Base-by-base conservation (phyloP, 2,888 invertebrate species). In the Limnephilus marmoratus region DNA sequence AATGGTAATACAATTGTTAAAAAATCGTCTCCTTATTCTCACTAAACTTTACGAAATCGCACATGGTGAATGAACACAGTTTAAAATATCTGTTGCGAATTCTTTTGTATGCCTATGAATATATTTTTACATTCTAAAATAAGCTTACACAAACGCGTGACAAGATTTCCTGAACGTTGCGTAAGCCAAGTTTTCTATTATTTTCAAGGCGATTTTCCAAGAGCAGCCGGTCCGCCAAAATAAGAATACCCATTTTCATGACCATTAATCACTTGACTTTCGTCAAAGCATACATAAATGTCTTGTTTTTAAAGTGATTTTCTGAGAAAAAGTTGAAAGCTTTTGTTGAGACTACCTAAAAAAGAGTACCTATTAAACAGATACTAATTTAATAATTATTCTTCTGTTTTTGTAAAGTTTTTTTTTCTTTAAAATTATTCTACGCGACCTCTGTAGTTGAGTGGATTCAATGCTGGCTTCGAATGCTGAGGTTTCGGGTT, bases 71-170 rank as follows among this genome's bases (percentile, higher is more conserved):
- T 68, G 68, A 68, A 68, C 24, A 18, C 24, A 24, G 53, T 24
- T 68, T n/a, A n/a, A 24, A 9, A 24, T 24, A 24, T 24, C n/a
- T n/a, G 68, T 68, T 7, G 9, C 68, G 68, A 68, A 68, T 68
- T 68, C 68, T 68, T 68, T 68, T 68, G 68, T 68, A 68, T 68
- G 68, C 68, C 68, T 68, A 68, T 2, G 68, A 68, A 68, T 68
- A 24, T 68, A 68, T 68, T 68, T 68, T 68, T 68, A 24, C 24
- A 24, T 68, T 86, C 86, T 86, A 86, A n/a, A 86, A 49, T 53
- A 88, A 88, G 88, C 88, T 24, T 11, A 31, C 85, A 53, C 34
- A 88, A 88, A 88, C 53, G 53, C 88, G 68, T 88, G 88, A 88
- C 88, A 88, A 88, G 31, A 53, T 88, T 31, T 68, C 31, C 88